Percentiles rank a stretch among this genome's conserved stretches.
Conservation (phyloP, 1,140 invertebrate species). For the Drosophila paulistorum region DNA sequence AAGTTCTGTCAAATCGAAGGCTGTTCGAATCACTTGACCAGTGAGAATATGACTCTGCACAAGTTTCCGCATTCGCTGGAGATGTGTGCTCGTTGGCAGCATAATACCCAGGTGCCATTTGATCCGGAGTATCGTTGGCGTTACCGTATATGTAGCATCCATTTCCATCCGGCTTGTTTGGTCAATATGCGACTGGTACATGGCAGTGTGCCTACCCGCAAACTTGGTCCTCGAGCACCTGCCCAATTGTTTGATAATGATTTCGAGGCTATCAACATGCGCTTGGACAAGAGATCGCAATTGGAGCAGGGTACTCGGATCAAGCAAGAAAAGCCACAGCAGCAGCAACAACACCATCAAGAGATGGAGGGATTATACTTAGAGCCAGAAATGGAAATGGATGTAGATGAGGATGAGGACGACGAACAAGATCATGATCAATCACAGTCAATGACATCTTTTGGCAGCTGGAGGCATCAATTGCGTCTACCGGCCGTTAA, state of each 20-base stretch:
- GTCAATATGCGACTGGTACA: constrained; percentile 58
- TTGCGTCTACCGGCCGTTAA: constrained; percentile 38
- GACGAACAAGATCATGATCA: constrained; percentile 32
- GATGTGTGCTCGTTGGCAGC: constrained; percentile 69
- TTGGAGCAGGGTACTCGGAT: not conserved
- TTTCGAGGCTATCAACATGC: constrained; percentile 44
- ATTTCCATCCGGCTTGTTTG: constrained; percentile 71
- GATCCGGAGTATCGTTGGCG: constrained; percentile 60
- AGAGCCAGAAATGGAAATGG: constrained; percentile 10
- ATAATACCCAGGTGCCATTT: constrained; percentile 71
- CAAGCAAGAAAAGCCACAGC: constrained; percentile 12
- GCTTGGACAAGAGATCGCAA: constrained; percentile 44
- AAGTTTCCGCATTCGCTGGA: constrained; percentile 63
- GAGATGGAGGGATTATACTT: not conserved
- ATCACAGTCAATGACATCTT: not conserved
- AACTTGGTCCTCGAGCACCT: constrained; percentile 62
- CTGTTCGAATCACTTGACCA: constrained; percentile 63
- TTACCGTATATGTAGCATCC: constrained; percentile 72
- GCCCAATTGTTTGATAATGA: constrained; percentile 56
- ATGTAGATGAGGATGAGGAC: constrained; percentile 29
- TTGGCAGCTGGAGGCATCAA: constrained; percentile 33
- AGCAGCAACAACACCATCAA: not conserved
- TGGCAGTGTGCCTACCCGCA: constrained; percentile 72
- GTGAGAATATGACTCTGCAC: constrained; percentile 61
- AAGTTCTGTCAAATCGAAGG: constrained; percentile 68